Evolutionary conservation across 2,113 vertebrate genomes (phyloP).

Genomic region (Salminus brasiliensis): DNA sequence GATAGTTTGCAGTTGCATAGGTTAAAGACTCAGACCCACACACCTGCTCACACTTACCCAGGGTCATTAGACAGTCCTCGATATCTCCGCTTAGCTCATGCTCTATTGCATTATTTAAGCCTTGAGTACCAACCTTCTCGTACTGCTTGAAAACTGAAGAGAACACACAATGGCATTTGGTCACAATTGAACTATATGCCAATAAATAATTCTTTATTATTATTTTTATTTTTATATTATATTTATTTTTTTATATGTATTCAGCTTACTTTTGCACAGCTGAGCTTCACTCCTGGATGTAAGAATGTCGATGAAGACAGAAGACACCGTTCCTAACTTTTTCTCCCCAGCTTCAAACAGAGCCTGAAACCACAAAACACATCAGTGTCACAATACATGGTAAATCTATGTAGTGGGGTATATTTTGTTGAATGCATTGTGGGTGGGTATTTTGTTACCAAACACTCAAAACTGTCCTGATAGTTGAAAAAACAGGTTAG

Average conservation of each 20-base stretch:
- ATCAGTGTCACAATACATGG: not conserved
- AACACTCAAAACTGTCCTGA: no score
- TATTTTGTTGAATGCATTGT: no score
- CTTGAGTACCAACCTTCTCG: conserved; percentile 76
- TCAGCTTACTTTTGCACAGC: conserved; percentile 80
- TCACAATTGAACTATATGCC: not conserved
- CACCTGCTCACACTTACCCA: conserved; percentile 77
- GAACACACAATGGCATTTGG: conserved; percentile 37
- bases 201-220: no score
- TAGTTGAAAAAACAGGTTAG: no score
- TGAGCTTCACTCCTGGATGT: conserved; percentile 78
- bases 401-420: not conserved
- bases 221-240: no score
- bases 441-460: no score
- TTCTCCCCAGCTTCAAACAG: conserved; percentile 88
- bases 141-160: conserved; percentile 82
- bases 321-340: conserved; percentile 72
- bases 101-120: conserved; percentile 83
- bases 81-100: conserved; percentile 87
- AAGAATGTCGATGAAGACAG: conserved; percentile 79
- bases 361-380: conserved; percentile 62
- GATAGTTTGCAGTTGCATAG: not conserved
- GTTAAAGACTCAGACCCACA: not conserved
- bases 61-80: conserved; percentile 84
- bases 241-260: not conserved